These are phyloP conservation scores for Clarias batrachus DNA, from an alignment of 2,113 vertebrate genomes.

Conservation along the genomic window DNA sequence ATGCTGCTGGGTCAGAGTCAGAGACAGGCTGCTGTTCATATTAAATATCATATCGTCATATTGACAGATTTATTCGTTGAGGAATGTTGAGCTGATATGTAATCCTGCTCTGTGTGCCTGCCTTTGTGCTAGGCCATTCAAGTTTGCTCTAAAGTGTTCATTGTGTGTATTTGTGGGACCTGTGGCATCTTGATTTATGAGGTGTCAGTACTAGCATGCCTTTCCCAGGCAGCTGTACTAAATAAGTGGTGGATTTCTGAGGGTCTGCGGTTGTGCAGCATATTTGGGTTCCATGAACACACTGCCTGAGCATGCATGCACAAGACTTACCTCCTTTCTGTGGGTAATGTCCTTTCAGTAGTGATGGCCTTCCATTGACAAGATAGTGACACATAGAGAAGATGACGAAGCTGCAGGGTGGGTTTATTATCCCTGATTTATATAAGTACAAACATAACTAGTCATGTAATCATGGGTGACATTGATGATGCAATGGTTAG, in stretches of 20 bases:
- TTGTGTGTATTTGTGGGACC: conserved; percentile 32
- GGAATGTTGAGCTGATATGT: conserved; percentile 8
- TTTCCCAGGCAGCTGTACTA: conserved; percentile 47
- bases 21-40: neutral
- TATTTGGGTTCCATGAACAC: conserved; percentile 52
- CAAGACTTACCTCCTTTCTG: neutral
- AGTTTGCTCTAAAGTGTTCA: conserved; percentile 18
- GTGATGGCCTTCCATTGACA: neutral
- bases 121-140: neutral
- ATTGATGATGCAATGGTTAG: neutral
- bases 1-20: conserved; percentile 3
- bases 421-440: neutral
- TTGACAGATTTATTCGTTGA: conserved; percentile 11
- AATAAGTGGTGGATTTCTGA: conserved; percentile 52
- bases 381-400: neutral
- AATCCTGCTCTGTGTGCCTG: conserved; percentile 2
- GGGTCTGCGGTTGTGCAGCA: conserved; percentile 41
- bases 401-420: neutral
- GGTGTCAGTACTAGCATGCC: conserved; percentile 47
- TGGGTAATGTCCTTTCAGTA: conserved; percentile 2
- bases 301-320: conserved; percentile 33
- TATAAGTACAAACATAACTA: neutral
- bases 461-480: neutral
- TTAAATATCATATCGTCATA: conserved; percentile 28
- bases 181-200: conserved; percentile 54